Evolutionary conservation across 2,888 invertebrate species (phyloP), one percentile per base, ranked within the genome.

Genomic region (Drosophila monieri): DNA sequence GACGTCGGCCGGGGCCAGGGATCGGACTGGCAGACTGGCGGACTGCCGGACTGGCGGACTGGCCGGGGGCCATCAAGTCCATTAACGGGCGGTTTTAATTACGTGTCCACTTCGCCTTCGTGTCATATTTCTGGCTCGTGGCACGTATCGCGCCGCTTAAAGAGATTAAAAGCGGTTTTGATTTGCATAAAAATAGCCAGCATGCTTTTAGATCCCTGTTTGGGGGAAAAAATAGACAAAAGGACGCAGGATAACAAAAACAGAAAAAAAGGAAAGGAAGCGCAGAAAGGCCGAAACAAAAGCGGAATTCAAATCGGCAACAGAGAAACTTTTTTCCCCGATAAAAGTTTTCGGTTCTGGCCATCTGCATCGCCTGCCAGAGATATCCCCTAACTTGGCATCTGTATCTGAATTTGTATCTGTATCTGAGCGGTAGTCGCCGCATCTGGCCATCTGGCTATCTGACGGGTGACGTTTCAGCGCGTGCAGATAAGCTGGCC

Each of bases 41-140:
- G 18, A 18, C 18, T 18, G 18, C 18, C 18, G 18, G 18, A 18
- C 2, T n/a, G n/a, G n/a, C n/a, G n/a, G n/a, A n/a, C n/a, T n/a
- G n/a, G 18, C 18, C 18, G 18, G 18, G 64, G 65, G 66, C 27
- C 52, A 71, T 47, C 59, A 59, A 76, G 85, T 80, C 78, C 85
- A 73, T 80, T 85, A 80, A 71, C 51, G 66, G 80, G 85, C 79
- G 79, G 79, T 85, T 85, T 80, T 80, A 85, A 85, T 80, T 80
- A 80, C 85, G 85, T 80, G 79, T 80, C 80, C 76, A 85, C 85
- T 80, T 60, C 76, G 66, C 73, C 71, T 65, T 73, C 67, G 66
- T 65, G 66, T 66, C 66, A 66, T 66, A 66, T 66, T 66, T 66
- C 66, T 66, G 67, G 48, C 58, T 37, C 49, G 49, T 60, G 73